phyloP scores from a whole-genome alignment of 2,797 vertebrate genomes.

The Phyllotis vaccarum region DNA sequence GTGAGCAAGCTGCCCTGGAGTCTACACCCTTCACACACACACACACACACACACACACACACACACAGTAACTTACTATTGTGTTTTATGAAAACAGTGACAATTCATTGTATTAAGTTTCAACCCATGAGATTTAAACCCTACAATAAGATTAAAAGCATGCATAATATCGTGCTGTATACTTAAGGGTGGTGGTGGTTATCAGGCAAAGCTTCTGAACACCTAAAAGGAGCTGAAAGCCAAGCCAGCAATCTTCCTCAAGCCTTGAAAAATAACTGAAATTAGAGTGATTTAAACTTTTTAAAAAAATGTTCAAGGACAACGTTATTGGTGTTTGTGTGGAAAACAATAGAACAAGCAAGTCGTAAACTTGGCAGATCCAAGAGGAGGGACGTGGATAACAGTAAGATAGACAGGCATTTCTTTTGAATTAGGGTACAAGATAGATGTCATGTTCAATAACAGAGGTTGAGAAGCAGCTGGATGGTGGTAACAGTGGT shows the following conservation, averaged over 20 bases:
- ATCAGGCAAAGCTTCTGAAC: background rate
- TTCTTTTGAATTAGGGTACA: background rate
- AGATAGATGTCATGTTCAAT: background rate
- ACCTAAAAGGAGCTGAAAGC: background rate
- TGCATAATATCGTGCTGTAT: background rate
- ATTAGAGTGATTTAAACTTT: background rate
- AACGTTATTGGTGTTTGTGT: too few species aligned
- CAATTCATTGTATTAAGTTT: slow-evolving; percentile 28
- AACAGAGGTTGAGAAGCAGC: background rate
- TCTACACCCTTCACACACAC: background rate
- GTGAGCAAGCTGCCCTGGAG: background rate
- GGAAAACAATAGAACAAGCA: too few species aligned
- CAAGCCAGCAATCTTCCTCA: background rate
- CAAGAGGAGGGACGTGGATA: background rate
- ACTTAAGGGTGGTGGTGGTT: background rate
- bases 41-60: background rate
- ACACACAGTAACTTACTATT: background rate
- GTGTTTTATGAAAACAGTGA: slow-evolving; percentile 16
- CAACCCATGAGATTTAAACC: background rate
- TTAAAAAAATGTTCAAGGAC: too few species aligned
- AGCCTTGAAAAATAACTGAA: background rate
- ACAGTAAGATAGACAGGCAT: background rate
- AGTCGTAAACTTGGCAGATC: too few species aligned
- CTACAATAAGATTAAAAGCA: background rate
- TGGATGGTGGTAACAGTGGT: background rate